phyloP scores from a whole-genome alignment of 2,113 vertebrate species.

The Monopterus albus region DNA sequence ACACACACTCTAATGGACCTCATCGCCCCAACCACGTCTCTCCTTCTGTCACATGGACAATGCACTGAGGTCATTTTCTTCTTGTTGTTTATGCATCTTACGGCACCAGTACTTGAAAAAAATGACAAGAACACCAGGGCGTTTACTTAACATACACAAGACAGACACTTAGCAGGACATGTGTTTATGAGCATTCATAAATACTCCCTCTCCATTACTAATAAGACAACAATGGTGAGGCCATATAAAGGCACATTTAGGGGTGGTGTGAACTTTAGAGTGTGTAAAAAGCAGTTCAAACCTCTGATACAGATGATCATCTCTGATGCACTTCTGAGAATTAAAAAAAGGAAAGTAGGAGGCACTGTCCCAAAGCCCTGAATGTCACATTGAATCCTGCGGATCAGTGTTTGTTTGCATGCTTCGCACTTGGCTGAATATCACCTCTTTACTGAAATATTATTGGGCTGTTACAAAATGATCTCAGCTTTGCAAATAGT shows the following conservation, averaged over 20 bases:
- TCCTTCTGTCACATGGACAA: not conserved
- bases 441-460: not conserved
- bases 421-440: not conserved
- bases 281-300: constrained; percentile 37
- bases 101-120: constrained; percentile 41
- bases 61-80: constrained; percentile 2
- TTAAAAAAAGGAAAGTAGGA: not conserved
- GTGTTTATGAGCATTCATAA: constrained; percentile 63
- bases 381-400: constrained; percentile 49
- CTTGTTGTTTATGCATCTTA: constrained; percentile 18
- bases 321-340: constrained; percentile 55
- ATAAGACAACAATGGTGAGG: constrained; percentile 55
- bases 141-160: constrained; percentile 60
- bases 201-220: constrained; percentile 63
- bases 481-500: not conserved
- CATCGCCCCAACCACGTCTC: not conserved
- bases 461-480: not conserved
- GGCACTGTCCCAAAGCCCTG: constrained; percentile 50
- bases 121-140: constrained; percentile 38
- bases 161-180: constrained; percentile 57
- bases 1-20: not conserved
- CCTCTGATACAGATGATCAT: constrained; percentile 39
- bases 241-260: constrained; percentile 57
- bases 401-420: constrained; percentile 10
- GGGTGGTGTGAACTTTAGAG: constrained; percentile 16